phyloP scores from a whole-genome alignment of 2,797 vertebrate genomes.

The Dromococcyx pavoninus region DNA sequence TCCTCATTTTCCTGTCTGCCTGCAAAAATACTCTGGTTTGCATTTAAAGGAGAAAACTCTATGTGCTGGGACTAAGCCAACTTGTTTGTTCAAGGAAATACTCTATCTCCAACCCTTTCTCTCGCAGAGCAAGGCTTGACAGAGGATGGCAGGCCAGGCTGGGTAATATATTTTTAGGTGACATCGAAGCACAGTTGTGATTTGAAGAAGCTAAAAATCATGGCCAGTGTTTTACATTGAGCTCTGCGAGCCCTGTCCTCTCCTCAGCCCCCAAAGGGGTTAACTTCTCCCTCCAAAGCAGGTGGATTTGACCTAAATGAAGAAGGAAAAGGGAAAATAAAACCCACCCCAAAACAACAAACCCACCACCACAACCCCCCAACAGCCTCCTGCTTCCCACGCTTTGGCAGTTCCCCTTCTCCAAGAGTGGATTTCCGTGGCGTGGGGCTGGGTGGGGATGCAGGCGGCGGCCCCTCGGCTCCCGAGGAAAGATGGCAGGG shows the following conservation, averaged over 20 bases:
- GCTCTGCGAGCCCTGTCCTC: background rate
- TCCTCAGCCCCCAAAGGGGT: background rate
- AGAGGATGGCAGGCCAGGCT: constrained; percentile 54
- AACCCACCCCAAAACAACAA: background rate
- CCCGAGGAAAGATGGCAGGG: constrained; percentile 72
- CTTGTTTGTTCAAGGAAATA: constrained; percentile 61
- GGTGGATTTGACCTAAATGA: constrained; percentile 36
- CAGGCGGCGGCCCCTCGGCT: background rate
- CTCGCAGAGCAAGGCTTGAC: background rate
- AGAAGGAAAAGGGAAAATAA: background rate
- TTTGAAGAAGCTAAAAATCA: constrained; percentile 34
- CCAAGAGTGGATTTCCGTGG: background rate
- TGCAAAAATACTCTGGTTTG: constrained; percentile 54
- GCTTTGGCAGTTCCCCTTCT: background rate
- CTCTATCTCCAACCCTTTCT: constrained; percentile 8
- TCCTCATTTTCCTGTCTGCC: constrained; percentile 29
- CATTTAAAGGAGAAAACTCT: constrained; percentile 53
- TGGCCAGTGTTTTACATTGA: constrained; percentile 12
- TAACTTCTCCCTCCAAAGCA: background rate
- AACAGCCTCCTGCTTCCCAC: background rate
- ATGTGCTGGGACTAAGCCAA: constrained; percentile 40
- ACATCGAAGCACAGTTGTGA: constrained; percentile 36
- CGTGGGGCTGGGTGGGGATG: background rate
- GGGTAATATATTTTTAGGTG: constrained; percentile 56
- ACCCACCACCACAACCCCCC: background rate